Evolutionary conservation across 2,888 invertebrate species (phyloP).

Genomic region (Campoplex nolae): DNA sequence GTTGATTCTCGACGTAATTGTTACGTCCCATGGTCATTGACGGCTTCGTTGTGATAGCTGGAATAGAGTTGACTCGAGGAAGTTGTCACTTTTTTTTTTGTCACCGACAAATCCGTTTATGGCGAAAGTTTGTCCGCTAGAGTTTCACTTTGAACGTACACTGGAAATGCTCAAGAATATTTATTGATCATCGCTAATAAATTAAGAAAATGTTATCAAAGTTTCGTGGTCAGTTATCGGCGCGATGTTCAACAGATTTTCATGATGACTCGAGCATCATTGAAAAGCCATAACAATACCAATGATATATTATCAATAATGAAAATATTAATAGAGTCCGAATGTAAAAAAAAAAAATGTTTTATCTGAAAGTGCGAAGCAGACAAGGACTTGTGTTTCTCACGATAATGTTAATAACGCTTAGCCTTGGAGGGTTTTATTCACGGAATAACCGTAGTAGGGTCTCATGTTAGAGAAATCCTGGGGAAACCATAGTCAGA

Average conservation of each 20-base stretch:
- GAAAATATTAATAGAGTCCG: neutral
- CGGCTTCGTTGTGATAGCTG: neutral
- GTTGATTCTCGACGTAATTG: neutral
- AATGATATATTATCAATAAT: neutral
- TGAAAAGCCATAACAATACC: neutral
- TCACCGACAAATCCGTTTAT: neutral
- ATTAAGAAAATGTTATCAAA: neutral
- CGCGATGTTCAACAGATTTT: neutral
- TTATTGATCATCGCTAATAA: neutral
- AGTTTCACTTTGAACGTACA: conserved; percentile 12
- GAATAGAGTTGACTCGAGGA: neutral
- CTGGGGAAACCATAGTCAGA: conserved; percentile 43
- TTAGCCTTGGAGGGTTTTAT: conserved; percentile 54
- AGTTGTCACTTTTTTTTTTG: neutral
- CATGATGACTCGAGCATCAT: neutral
- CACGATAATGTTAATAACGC: conserved; percentile 63
- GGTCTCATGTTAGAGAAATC: conserved; percentile 22
- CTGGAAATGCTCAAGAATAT: neutral
- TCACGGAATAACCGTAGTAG: neutral
- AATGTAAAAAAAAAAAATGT: neutral
- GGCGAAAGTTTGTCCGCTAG: conserved; percentile 1
- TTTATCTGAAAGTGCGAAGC: conserved; percentile 25
- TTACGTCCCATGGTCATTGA: conserved; percentile 8
- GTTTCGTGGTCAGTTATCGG: neutral
- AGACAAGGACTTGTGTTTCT: conserved; percentile 65